Evolutionary conservation across 2,113 vertebrate genomes (phyloP).

Genomic region (Chinchilla lanigera): DNA sequence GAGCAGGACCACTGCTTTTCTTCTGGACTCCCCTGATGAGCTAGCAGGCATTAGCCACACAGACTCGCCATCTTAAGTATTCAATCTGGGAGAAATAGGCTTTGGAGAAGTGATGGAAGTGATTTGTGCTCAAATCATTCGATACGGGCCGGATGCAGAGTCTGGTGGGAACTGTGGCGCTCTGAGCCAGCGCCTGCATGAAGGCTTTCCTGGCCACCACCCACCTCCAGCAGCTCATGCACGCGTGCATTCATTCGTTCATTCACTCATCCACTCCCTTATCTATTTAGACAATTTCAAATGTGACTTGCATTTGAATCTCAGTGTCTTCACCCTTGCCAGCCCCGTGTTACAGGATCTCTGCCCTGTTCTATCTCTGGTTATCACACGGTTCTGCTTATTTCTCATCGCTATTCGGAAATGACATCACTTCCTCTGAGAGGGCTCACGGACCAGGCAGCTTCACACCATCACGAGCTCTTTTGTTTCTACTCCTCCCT

Average conservation of each 20-base stretch:
- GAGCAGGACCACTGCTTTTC: accelerated
- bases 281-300: not conserved
- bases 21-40: not conserved
- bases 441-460: not conserved
- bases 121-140: not conserved
- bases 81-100: not conserved
- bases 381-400: not conserved
- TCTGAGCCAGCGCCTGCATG: too few species aligned
- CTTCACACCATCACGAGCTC: accelerated
- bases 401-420: not conserved
- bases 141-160: accelerated
- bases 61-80: not conserved
- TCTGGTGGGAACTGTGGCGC: not conserved
- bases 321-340: not conserved
- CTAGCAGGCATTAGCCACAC: not conserved
- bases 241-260: not conserved
- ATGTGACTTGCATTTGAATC: too few species aligned
- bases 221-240: accelerated
- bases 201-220: accelerated
- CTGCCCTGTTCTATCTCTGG: not conserved
- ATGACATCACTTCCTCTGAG: not conserved
- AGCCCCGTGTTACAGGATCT: not conserved
- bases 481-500: not conserved
- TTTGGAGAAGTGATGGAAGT: not conserved
- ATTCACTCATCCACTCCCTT: not conserved